Base-by-base conservation (phyloP, 2,797 vertebrate species). In the Acanthiza pusilla region DNA sequence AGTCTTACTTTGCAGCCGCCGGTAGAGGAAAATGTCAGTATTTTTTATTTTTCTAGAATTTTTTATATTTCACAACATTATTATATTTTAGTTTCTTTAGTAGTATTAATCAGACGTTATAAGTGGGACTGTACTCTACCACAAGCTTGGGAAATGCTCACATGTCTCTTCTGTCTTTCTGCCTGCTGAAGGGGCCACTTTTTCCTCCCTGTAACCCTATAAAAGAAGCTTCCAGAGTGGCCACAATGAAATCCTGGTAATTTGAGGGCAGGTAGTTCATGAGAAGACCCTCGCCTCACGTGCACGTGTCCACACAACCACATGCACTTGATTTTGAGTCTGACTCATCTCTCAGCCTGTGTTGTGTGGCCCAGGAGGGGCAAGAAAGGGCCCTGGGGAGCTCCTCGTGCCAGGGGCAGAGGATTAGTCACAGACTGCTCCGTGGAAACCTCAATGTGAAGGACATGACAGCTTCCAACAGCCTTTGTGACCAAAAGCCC, bases 391-490 rank as follows among this genome's bases (percentile, higher is more conserved):
- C 22, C 32, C 43, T n/a, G 1, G 3, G 51, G 54, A n/a, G 51
- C 30, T 48, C 43, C 68, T 21, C 0, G 4, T 18, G 42, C 40
- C 0, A 0, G 7, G 40, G 62, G 23, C 34, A 18, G 8, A 29
- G 53, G 58, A 9, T 32, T n/a, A 16, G 45, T 23, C 18, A 8
- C 0, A 6, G 55, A 21, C 9, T 38, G 15, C 72, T 82, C 23
- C 12, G 0, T 19, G n/a, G 12, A 48, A 51, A 72, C 23, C 80
- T 43, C 53, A 26, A 38, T 1, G 0, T 32, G 58, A 72, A 61
- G 66, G 36, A 75, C 47, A 7, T 0, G 8, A 26, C 34, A 2
- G 18, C 18, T 78, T 62, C 73, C 76, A 86, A 3, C 19, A 74
- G 83, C 67, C 85, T 60, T 55, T 55, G 71, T 54, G 78, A 57